phyloP scores from a whole-genome alignment of 1,140 invertebrate species.

The Eumeta japonica region DNA sequence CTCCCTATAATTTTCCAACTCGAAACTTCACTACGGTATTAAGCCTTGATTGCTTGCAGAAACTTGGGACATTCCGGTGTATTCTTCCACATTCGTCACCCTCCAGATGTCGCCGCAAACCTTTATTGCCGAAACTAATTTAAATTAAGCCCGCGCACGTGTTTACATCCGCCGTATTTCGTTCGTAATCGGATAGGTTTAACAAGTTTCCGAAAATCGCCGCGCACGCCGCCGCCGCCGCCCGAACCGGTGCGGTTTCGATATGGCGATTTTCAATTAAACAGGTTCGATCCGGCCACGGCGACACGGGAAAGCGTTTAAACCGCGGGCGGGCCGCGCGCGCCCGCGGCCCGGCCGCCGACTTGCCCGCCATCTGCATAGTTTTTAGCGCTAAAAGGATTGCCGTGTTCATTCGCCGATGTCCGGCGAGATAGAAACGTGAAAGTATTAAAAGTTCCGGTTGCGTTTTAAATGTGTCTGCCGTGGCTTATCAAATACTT shows the following conservation, averaged over 20 bases:
- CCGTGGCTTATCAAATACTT: slow-evolving; percentile 11
- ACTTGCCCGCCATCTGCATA: slow-evolving; percentile 30
- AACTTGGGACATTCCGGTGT: slow-evolving; percentile 56
- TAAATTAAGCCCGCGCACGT: slow-evolving; percentile 43
- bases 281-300: slow-evolving; percentile 32
- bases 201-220: too few species aligned
- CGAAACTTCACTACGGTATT: slow-evolving; percentile 55
- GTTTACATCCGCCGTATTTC: too few species aligned
- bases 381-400: slow-evolving; percentile 48
- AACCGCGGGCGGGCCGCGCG: background rate
- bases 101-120: slow-evolving; percentile 37
- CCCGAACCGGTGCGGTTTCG: too few species aligned
- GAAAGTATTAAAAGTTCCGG: too few species aligned
- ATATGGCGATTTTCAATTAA: slow-evolving; percentile 51
- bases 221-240: too few species aligned
- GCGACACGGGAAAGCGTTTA: slow-evolving; percentile 3
- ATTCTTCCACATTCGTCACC: slow-evolving; percentile 53
- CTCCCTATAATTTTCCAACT: slow-evolving; percentile 55
- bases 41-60: slow-evolving; percentile 57
- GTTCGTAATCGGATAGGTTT: too few species aligned
- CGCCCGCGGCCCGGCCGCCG: slow-evolving; percentile 11
- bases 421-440: too few species aligned
- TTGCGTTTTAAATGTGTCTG: too few species aligned
- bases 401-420: slow-evolving; percentile 32
- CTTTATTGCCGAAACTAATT: slow-evolving; percentile 47